Evolutionary conservation across 2,888 invertebrate genomes (phyloP).

Genomic region (Lasioglossum zephyrum): DNA sequence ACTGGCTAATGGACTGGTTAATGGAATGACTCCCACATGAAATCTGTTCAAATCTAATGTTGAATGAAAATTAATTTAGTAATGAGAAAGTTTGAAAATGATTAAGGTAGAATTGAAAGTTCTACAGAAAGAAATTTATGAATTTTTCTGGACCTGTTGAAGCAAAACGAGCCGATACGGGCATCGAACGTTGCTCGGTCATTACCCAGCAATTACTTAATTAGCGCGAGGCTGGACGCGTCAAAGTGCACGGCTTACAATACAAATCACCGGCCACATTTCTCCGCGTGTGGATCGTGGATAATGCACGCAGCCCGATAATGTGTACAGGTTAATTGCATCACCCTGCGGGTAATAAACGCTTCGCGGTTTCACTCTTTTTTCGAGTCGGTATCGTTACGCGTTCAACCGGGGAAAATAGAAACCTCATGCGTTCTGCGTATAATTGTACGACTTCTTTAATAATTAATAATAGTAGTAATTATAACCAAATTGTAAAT

Average conservation of each 20-base stretch:
- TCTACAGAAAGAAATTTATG: background rate
- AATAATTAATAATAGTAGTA: background rate
- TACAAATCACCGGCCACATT: constrained; percentile 27
- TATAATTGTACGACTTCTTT: background rate
- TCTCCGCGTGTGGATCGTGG: background rate
- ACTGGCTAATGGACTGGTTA: too few species aligned
- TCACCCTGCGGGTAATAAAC: constrained; percentile 13
- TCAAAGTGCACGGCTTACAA: constrained; percentile 29
- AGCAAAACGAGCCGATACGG: background rate
- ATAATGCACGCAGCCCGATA: constrained; percentile 7
- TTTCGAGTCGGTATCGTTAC: constrained; percentile 12
- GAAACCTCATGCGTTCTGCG: background rate
- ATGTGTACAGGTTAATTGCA: constrained; percentile 30
- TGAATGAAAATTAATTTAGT: background rate
- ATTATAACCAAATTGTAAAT: background rate
- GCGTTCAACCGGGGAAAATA: background rate
- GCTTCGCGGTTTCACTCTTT: constrained; percentile 29
- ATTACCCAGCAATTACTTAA: constrained; percentile 32
- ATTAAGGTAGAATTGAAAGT: background rate
- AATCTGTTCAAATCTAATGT: background rate
- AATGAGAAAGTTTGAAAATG: background rate
- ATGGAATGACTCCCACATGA: background rate
- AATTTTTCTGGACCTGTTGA: background rate
- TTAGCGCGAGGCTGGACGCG: constrained; percentile 18
- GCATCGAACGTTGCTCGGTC: background rate